These are phyloP conservation scores for Borostomias antarcticus DNA, from an alignment of 2,797 vertebrate genomes.

Conservation along the genomic window DNA sequence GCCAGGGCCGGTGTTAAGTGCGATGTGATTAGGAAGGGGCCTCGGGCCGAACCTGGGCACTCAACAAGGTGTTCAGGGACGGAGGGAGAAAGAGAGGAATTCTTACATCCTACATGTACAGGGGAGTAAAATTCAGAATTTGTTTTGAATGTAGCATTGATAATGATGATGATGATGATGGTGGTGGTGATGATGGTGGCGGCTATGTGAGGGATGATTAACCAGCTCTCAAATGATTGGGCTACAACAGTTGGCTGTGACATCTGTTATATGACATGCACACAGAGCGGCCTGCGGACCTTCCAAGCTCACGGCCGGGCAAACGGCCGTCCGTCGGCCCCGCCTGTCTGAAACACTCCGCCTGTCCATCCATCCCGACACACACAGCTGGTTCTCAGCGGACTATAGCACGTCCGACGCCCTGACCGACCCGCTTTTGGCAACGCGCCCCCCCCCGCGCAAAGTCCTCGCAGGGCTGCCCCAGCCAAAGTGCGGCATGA, in stretches of 20 bases:
- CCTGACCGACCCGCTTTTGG: no score
- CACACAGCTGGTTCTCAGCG: background rate
- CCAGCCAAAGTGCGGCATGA: no score
- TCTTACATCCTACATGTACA: no score
- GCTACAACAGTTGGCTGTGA: background rate
- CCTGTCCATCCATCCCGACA: background rate
- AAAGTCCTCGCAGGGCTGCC: no score
- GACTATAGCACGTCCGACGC: no score
- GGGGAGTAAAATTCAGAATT: no score
- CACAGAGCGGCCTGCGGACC: no score
- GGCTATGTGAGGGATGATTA: background rate
- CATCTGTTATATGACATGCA: no score
- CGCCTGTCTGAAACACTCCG: background rate
- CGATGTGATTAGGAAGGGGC: constrained; percentile 45
- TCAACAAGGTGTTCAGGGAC: constrained; percentile 32
- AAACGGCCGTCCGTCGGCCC: no score
- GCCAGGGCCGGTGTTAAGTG: constrained; percentile 40
- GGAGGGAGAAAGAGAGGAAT: background rate
- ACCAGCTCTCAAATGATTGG: background rate
- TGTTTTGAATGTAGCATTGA: background rate
- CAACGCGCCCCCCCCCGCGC: no score
- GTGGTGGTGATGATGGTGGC: background rate
- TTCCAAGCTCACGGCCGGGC: no score
- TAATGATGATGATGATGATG: background rate
- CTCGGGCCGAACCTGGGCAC: constrained; percentile 31